Evolutionary conservation across 2,797 vertebrate species (phyloP).

Genomic region (Microctenopoma stevenorrisi): DNA sequence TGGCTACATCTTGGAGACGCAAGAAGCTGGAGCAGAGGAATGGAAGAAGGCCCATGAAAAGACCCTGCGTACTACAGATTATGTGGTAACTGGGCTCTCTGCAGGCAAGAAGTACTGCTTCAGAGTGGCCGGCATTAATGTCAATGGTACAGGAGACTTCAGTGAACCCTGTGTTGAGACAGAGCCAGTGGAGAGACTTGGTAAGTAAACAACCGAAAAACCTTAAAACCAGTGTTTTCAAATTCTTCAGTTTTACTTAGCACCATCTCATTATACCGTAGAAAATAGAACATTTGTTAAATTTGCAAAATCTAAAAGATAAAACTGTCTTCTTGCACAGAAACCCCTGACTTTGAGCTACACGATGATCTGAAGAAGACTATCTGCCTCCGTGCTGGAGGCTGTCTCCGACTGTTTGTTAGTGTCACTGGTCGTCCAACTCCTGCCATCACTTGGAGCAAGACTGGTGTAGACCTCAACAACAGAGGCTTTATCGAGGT

Average conservation of each 20-base stretch:
- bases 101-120: slow-evolving; percentile 92
- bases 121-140: slow-evolving; percentile 93
- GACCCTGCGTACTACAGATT: slow-evolving; percentile 87
- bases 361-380: slow-evolving; percentile 96
- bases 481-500: slow-evolving; percentile 95
- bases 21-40: slow-evolving; percentile 90
- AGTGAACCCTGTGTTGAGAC: slow-evolving; percentile 91
- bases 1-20: slow-evolving; percentile 95
- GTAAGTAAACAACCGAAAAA: slow-evolving; percentile 76
- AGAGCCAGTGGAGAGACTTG: slow-evolving; percentile 94
- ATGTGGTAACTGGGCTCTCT: slow-evolving; percentile 88
- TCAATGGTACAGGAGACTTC: slow-evolving; percentile 95
- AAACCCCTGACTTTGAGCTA: slow-evolving; percentile 97
- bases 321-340: slow-evolving; percentile 71
- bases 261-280: not conserved
- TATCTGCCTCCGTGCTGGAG: slow-evolving; percentile 93
- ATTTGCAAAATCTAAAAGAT: not conserved
- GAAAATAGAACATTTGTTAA: not conserved
- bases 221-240: not conserved
- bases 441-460: slow-evolving; percentile 93
- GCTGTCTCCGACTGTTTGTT: slow-evolving; percentile 90
- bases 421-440: slow-evolving; percentile 91
- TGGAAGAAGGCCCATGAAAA: slow-evolving; percentile 94
- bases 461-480: slow-evolving; percentile 91
- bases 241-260: not conserved